Evolutionary conservation across 1,140 invertebrate genomes (phyloP).

Genomic region (Bicyclus anynana): DNA sequence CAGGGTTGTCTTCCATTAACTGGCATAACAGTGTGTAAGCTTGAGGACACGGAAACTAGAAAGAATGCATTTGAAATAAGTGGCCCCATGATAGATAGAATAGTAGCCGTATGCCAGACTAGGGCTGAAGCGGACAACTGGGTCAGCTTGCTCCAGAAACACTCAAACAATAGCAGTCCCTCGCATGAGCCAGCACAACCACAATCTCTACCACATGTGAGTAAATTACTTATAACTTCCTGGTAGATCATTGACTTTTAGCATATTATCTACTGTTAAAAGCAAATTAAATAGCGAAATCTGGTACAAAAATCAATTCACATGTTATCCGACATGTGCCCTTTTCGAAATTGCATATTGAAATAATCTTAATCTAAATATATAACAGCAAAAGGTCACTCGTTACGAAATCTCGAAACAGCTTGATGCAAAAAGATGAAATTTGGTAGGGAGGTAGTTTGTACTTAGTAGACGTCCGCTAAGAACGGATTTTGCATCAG

Average conservation of each 20-base stretch:
- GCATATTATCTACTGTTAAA: no score
- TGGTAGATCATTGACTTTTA: background rate
- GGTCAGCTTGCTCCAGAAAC: constrained; percentile 88
- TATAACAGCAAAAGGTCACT: no score
- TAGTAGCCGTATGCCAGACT: constrained; percentile 90
- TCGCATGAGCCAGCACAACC: constrained; percentile 63
- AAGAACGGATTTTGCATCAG: no score
- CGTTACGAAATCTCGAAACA: no score
- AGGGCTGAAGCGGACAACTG: constrained; percentile 91
- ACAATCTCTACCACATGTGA: constrained; percentile 73
- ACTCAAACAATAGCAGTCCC: constrained; percentile 71
- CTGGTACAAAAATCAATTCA: no score
- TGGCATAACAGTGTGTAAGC: constrained; percentile 86
- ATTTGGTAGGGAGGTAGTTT: no score
- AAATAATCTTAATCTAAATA: no score
- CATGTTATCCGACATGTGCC: no score
- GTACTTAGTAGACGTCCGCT: no score
- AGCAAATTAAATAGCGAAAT: no score
- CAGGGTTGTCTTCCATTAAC: constrained; percentile 94
- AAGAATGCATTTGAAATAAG: constrained; percentile 96
- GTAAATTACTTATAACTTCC: constrained; percentile 30
- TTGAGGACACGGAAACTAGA: constrained; percentile 88
- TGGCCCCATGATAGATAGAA: constrained; percentile 93
- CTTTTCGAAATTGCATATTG: no score
- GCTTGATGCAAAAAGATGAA: no score